Evolutionary conservation across 2,888 invertebrate species (phyloP).

Genomic region (Gastracanthus pulcherrimus): DNA sequence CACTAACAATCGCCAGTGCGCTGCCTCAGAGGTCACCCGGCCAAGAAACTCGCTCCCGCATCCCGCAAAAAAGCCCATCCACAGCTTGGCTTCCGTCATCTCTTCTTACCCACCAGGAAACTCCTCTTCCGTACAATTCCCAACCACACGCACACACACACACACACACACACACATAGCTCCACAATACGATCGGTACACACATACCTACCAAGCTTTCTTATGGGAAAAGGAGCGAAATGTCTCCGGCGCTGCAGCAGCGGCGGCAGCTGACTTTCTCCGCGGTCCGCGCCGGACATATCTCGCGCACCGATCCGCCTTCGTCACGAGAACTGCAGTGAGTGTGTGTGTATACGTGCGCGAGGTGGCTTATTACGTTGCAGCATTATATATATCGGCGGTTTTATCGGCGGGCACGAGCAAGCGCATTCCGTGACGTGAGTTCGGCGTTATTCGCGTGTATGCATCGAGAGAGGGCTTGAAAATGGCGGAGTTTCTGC

Average conservation of each 20-base stretch:
- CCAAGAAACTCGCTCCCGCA: too few relatives aligned
- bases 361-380: background rate
- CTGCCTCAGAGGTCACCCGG: too few relatives aligned
- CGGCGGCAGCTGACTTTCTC: conserved; percentile 30
- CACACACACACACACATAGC: background rate
- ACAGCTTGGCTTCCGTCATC: background rate
- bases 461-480: too few relatives aligned
- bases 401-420: background rate
- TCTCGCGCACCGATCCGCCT: conserved; percentile 35
- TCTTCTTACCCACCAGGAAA: background rate
- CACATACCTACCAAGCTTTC: background rate
- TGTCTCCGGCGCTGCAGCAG: background rate
- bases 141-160: background rate
- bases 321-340: background rate
- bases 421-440: background rate
- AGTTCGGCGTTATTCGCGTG: background rate
- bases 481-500: background rate
- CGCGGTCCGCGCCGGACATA: conserved; percentile 29
- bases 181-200: background rate
- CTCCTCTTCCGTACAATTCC: background rate
- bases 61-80: background rate
- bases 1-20: too few relatives aligned
- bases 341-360: background rate
- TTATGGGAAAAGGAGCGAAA: background rate
- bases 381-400: background rate